These are phyloP conservation scores for Monopis laevigella DNA, from an alignment of 2,888 invertebrate genomes.

Conservation along the genomic window DNA sequence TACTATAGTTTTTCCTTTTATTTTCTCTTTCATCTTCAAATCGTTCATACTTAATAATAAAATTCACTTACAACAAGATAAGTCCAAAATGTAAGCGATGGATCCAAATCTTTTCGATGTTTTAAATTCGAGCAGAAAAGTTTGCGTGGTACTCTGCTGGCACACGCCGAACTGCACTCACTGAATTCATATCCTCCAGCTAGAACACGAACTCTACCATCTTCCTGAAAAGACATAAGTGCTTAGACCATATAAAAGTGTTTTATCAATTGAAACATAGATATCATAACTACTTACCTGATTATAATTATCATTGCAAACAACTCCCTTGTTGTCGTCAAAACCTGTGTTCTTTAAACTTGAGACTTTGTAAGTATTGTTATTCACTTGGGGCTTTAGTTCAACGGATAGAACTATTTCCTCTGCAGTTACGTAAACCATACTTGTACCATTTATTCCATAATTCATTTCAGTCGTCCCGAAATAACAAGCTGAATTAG, in stretches of 20 bases:
- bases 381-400: slow-evolving; percentile 34
- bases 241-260: background rate
- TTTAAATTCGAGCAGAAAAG: slow-evolving; percentile 69
- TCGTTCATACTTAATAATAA: too few species aligned
- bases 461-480: slow-evolving; percentile 23
- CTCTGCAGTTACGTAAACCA: too few species aligned
- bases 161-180: slow-evolving; percentile 68
- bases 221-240: slow-evolving; percentile 20
- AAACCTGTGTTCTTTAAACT: slow-evolving; percentile 32
- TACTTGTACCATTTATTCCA: too few species aligned
- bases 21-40: too few species aligned
- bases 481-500: slow-evolving; percentile 44
- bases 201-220: slow-evolving; percentile 34
- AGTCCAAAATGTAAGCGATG: slow-evolving; percentile 75
- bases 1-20: too few species aligned
- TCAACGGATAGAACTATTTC: too few species aligned
- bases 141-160: slow-evolving; percentile 64
- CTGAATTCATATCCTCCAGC: slow-evolving; percentile 38
- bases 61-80: slow-evolving; percentile 69
- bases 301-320: slow-evolving; percentile 26
- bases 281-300: slow-evolving; percentile 25
- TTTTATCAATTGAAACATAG: background rate
- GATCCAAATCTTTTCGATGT: slow-evolving; percentile 69
- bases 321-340: background rate
- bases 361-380: slow-evolving; percentile 33